phyloP scores from a whole-genome alignment of 2,113 vertebrate species.

The Mirounga angustirostris region DNA sequence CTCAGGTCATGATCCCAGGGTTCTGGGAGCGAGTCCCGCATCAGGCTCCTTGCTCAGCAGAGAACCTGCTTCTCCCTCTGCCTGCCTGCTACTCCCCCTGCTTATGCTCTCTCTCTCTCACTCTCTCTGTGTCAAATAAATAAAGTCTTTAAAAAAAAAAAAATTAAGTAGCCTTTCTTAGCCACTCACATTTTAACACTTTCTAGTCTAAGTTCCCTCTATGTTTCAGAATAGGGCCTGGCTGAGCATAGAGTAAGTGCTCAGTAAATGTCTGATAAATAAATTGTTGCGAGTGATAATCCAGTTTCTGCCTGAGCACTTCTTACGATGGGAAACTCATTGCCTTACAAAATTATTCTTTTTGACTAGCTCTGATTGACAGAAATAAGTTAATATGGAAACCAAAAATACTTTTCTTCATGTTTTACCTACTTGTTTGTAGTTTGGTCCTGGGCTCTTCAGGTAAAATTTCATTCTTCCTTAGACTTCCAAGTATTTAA shows the following conservation, averaged over 20 bases:
- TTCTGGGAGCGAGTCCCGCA: too few relatives aligned
- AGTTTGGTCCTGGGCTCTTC: slow-evolving; percentile 11
- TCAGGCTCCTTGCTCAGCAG: too few relatives aligned
- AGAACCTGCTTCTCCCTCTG: too few relatives aligned
- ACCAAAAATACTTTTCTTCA: slow-evolving; percentile 14
- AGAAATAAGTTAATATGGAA: slow-evolving; percentile 25
- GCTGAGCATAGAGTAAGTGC: background rate
- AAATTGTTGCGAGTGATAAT: background rate
- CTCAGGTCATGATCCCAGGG: too few relatives aligned
- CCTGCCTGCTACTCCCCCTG: too few relatives aligned
- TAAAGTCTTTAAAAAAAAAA: too few relatives aligned
- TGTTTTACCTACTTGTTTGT: background rate
- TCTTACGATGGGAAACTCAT: background rate
- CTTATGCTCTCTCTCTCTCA: too few relatives aligned
- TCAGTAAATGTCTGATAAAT: background rate
- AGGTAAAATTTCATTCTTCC: background rate
- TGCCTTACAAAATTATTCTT: slow-evolving; percentile 11
- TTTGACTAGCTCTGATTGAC: background rate
- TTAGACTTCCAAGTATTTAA: slow-evolving; percentile 16
- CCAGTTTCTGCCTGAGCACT: slow-evolving; percentile 11
- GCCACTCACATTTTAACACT: background rate
- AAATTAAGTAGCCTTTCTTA: too few relatives aligned
- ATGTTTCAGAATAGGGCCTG: background rate
- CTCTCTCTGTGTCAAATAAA: too few relatives aligned
- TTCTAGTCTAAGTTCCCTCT: slow-evolving; percentile 14